These are phyloP conservation scores for Enteromius paludinosus DNA, from an alignment of 2,797 vertebrate species.

Conservation along the genomic window DNA sequence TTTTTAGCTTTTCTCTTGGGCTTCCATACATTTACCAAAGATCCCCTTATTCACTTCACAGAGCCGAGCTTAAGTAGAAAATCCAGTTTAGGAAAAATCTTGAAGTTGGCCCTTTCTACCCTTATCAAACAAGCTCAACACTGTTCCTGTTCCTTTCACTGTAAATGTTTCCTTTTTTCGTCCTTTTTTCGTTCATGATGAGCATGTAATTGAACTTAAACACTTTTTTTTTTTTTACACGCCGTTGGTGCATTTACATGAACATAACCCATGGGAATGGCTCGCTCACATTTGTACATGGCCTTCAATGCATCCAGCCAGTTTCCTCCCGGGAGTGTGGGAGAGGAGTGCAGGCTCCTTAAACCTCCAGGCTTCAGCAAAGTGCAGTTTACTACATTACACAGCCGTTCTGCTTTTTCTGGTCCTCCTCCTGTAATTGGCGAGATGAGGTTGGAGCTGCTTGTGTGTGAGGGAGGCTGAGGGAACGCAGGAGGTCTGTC, in stretches of 20 bases:
- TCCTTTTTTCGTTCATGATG: constrained; percentile 48
- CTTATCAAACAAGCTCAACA: constrained; percentile 49
- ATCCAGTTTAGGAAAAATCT: constrained; percentile 41
- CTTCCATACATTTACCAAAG: constrained; percentile 19
- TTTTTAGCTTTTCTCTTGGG: constrained; percentile 16
- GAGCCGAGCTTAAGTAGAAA: constrained; percentile 39
- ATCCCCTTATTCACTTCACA: constrained; percentile 39
- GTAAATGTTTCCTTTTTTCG: constrained; percentile 36
- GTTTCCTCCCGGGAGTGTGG: constrained; percentile 10
- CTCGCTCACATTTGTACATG: constrained; percentile 3
- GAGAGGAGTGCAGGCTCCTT: constrained; percentile 23
- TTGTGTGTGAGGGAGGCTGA: constrained; percentile 64
- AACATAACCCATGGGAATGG: constrained; percentile 43
- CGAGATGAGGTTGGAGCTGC: constrained; percentile 69
- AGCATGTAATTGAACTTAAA: constrained; percentile 52
- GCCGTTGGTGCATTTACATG: constrained; percentile 37
- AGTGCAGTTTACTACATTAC: constrained; percentile 41
- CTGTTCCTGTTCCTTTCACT: constrained; percentile 35
- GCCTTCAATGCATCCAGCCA: constrained; percentile 31
- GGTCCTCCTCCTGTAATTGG: constrained; percentile 71
- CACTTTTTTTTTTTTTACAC: constrained; percentile 20
- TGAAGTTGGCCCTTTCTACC: constrained; percentile 41
- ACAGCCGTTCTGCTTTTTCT: constrained; percentile 47
- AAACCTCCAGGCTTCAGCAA: constrained; percentile 21
- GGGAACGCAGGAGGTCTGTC: constrained; percentile 67